Conservation (phyloP, 64 coral and sea anemone genomes). For the Exaiptasia diaphana region DNA sequence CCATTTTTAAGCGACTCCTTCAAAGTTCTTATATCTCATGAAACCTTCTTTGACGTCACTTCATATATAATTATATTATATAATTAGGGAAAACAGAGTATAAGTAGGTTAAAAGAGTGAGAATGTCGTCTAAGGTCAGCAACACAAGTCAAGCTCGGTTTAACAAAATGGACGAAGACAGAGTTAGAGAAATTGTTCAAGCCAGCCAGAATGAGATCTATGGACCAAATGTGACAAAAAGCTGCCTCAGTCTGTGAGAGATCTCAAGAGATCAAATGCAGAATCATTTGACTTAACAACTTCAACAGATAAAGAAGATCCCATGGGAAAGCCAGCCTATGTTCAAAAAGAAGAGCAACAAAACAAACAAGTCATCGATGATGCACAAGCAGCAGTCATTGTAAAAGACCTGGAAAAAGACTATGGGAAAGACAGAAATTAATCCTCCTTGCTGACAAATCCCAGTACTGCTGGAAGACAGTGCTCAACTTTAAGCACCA, state of each 20-base stretch:
- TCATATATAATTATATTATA: no score
- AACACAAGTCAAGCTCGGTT: no score
- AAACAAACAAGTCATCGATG: not conserved
- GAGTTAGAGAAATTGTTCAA: not conserved
- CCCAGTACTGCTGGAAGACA: constrained; percentile 13
- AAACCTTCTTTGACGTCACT: no score
- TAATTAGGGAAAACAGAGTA: no score
- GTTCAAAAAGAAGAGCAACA: not conserved
- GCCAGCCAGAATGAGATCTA: not conserved
- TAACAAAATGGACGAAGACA: not conserved
- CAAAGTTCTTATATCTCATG: no score
- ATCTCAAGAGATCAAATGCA: no score
- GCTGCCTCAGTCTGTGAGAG: no score
- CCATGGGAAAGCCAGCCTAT: not conserved
- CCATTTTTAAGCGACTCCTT: no score
- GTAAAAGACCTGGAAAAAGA: not conserved
- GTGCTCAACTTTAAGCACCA: constrained; percentile 7
- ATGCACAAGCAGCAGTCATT: not conserved
- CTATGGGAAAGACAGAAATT: not conserved
- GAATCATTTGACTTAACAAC: no score
- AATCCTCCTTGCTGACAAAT: constrained; percentile 6
- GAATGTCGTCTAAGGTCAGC: no score
- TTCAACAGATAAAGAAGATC: not conserved
- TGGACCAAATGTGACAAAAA: not conserved
- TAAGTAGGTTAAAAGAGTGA: no score